Percentiles rank a stretch among this genome's conserved stretches.
phyloP scores from a whole-genome alignment of 2,888 invertebrate genomes.

The Melieria picta region DNA sequence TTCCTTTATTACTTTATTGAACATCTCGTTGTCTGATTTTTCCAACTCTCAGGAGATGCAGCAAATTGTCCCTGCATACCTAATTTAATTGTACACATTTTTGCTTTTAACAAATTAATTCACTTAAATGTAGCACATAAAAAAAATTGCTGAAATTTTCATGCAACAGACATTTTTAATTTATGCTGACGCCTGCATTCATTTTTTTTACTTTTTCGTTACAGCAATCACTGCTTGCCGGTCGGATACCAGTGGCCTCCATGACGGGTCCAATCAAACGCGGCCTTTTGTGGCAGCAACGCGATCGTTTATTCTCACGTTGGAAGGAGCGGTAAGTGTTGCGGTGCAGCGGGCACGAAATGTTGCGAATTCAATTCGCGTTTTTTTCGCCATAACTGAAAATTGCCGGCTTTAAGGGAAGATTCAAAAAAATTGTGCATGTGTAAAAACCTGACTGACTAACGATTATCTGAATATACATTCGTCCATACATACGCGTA shows the following conservation, averaged over 20 bases:
- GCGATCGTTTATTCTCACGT: constrained; percentile 73
- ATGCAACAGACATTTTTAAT: neutral
- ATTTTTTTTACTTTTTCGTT: constrained; percentile 41
- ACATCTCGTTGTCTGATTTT: too few species aligned
- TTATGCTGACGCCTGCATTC: constrained; percentile 15
- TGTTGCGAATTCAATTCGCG: neutral
- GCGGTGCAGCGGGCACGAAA: constrained; percentile 1
- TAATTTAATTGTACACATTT: neutral
- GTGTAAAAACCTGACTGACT: too few species aligned
- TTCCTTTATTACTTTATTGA: too few species aligned
- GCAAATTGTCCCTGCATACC: too few species aligned
- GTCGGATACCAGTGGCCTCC: constrained; percentile 66
- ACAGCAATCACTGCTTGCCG: constrained; percentile 64
- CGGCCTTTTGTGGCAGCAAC: constrained; percentile 73
- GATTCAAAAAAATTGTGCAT: too few species aligned
- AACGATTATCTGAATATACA: neutral
- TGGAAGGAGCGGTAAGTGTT: constrained; percentile 72
- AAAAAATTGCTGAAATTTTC: neutral
- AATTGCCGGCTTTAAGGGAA: neutral
- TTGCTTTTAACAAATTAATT: constrained; percentile 1
- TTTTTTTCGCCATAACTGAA: neutral
- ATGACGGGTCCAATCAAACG: constrained; percentile 72
- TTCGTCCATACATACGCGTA: neutral
- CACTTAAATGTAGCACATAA: neutral
- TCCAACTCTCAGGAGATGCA: too few species aligned